These are phyloP conservation scores for Megaustenia siamemsis DNA, from an alignment of 2,888 invertebrate species.

Conservation along the genomic window DNA sequence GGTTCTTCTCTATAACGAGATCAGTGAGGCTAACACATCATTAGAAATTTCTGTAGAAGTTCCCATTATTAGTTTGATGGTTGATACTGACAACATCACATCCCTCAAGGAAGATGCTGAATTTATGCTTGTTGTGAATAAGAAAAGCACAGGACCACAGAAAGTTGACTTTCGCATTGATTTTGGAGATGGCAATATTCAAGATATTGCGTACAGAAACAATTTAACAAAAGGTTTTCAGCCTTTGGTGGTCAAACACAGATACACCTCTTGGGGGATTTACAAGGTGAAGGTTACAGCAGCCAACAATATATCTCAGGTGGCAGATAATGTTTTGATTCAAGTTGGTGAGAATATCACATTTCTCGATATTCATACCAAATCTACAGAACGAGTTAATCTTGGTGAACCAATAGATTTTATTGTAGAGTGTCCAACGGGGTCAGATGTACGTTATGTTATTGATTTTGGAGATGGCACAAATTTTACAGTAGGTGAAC, in stretches of 20 bases:
- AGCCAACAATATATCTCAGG: slow-evolving; percentile 71
- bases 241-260: slow-evolving; percentile 64
- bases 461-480: slow-evolving; percentile 70
- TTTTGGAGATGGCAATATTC: slow-evolving; percentile 68
- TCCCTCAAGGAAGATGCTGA: slow-evolving; percentile 64
- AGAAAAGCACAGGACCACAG: slow-evolving; percentile 63
- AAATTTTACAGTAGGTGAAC: slow-evolving; percentile 59
- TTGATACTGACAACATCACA: slow-evolving; percentile 65
- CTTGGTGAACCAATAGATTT: slow-evolving; percentile 63
- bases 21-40: slow-evolving; percentile 62
- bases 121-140: slow-evolving; percentile 70
- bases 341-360: slow-evolving; percentile 76
- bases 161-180: slow-evolving; percentile 62
- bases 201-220: slow-evolving; percentile 50
- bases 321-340: slow-evolving; percentile 61
- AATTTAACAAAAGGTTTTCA: slow-evolving; percentile 58
- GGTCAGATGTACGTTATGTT: slow-evolving; percentile 70
- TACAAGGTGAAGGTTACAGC: slow-evolving; percentile 72
- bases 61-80: slow-evolving; percentile 64
- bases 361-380: slow-evolving; percentile 69
- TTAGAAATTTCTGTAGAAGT: slow-evolving; percentile 74
- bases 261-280: slow-evolving; percentile 75
- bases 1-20: slow-evolving; percentile 70
- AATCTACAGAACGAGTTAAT: slow-evolving; percentile 62
- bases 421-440: slow-evolving; percentile 69